phyloP scores from a whole-genome alignment of 2,888 invertebrate genomes.

The Drosophila birchii region DNA sequence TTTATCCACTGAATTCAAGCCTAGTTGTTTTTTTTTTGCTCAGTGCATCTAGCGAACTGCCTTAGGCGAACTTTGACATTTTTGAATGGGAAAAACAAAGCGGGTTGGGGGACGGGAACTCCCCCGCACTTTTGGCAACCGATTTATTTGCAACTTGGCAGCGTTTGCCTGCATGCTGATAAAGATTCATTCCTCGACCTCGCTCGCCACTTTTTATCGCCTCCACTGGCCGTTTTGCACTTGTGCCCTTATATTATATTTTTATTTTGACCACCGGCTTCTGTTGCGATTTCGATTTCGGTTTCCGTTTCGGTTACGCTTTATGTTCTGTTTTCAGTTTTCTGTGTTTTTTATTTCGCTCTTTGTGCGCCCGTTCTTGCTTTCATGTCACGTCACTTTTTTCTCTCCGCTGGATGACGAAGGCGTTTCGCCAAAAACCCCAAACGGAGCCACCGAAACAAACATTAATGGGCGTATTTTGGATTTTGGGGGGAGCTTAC shows the following conservation, averaged over 20 bases:
- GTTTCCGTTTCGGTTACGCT: conserved; percentile 14
- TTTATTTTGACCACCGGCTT: conserved; percentile 50
- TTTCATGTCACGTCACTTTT: conserved; percentile 77
- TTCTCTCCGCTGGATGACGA: conserved; percentile 75
- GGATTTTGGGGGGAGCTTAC: conserved; percentile 53
- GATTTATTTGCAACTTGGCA: conserved; percentile 45
- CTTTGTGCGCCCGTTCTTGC: conserved; percentile 48
- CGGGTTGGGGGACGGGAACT: neutral
- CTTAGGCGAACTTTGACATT: conserved; percentile 46
- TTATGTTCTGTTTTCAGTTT: conserved; percentile 52
- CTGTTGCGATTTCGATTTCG: conserved; percentile 25
- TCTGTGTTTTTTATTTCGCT: conserved; percentile 50
- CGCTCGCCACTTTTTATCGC: conserved; percentile 36
- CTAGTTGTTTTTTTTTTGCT: neutral
- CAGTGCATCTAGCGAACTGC: conserved; percentile 14
- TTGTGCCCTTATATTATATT: conserved; percentile 18
- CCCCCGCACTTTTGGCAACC: conserved; percentile 45
- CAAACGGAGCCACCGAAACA: conserved; percentile 36
- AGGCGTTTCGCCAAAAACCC: conserved; percentile 68
- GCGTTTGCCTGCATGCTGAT: conserved; percentile 30
- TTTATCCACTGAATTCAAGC: neutral
- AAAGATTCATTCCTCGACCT: conserved; percentile 39
- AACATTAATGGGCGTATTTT: conserved; percentile 47
- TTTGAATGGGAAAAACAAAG: neutral
- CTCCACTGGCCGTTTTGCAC: conserved; percentile 18